Conservation (phyloP, 1,140 invertebrate species). For the Calephelis nemesis region DNA sequence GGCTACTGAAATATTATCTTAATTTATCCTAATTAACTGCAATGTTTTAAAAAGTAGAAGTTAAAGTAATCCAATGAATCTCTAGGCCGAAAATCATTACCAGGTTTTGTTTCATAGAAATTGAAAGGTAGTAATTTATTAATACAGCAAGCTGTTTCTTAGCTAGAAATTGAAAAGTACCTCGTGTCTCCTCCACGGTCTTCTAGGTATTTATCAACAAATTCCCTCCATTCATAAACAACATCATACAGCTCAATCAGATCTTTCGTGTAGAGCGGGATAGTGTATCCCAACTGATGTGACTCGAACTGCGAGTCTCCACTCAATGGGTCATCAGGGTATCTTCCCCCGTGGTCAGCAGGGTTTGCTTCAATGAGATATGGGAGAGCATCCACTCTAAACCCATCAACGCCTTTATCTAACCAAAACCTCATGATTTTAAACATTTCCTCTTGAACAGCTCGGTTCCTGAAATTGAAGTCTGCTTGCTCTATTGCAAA, state of each 20-base stretch:
- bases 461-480: slow-evolving; percentile 83
- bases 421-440: slow-evolving; percentile 83
- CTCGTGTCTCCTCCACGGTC: slow-evolving; percentile 70
- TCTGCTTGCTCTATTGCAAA: slow-evolving; percentile 84
- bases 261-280: slow-evolving; percentile 83
- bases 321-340: slow-evolving; percentile 81
- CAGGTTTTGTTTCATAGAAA: too few relatives aligned
- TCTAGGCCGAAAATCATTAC: too few relatives aligned
- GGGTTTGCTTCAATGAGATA: slow-evolving; percentile 81
- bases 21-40: too few relatives aligned
- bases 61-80: too few relatives aligned
- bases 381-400: slow-evolving; percentile 84
- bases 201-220: slow-evolving; percentile 78
- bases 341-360: slow-evolving; percentile 71
- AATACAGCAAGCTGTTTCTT: too few relatives aligned
- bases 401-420: slow-evolving; percentile 84
- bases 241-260: slow-evolving; percentile 81
- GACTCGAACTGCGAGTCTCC: slow-evolving; percentile 56
- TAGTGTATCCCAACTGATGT: slow-evolving; percentile 66
- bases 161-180: slow-evolving; percentile 31
- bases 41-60: too few relatives aligned
- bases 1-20: too few relatives aligned
- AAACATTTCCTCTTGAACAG: slow-evolving; percentile 80
- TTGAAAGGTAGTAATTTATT: too few relatives aligned
- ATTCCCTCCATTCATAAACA: slow-evolving; percentile 81